Evolutionary conservation across 2,888 invertebrate genomes (phyloP).

Genomic region (Boloria selene): DNA sequence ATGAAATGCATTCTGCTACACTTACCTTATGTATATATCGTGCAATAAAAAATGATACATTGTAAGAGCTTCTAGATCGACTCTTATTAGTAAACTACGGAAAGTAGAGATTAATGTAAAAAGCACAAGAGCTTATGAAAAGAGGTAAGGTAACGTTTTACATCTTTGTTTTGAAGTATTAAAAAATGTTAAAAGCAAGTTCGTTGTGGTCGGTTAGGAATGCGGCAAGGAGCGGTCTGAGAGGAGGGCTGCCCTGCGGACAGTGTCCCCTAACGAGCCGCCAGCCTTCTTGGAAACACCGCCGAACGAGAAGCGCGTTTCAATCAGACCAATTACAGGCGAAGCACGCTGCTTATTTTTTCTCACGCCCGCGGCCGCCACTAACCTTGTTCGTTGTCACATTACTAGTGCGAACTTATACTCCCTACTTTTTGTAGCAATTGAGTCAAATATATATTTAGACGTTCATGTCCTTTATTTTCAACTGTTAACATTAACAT

Average conservation of each 20-base stretch:
- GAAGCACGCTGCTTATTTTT: slow-evolving; percentile 66
- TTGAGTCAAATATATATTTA: slow-evolving; percentile 40
- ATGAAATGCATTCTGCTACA: slow-evolving; percentile 54
- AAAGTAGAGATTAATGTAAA: no score
- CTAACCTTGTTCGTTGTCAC: slow-evolving; percentile 47
- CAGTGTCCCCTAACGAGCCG: slow-evolving; percentile 73
- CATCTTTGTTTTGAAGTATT: background rate
- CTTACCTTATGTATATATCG: slow-evolving; percentile 28
- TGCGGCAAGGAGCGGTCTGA: slow-evolving; percentile 43
- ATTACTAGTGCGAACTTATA: slow-evolving; percentile 41
- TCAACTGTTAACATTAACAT: no score
- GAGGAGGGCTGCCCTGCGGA: slow-evolving; percentile 55
- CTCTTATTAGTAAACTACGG: no score
- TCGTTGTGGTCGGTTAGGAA: slow-evolving; percentile 39
- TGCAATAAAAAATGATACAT: background rate
- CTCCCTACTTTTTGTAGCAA: slow-evolving; percentile 50
- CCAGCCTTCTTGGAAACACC: slow-evolving; percentile 69
- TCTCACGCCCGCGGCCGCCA: slow-evolving; percentile 55
- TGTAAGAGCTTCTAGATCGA: background rate
- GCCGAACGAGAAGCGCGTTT: slow-evolving; percentile 71
- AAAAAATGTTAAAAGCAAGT: slow-evolving; percentile 27
- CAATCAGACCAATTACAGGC: slow-evolving; percentile 80
- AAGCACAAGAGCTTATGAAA: no score
- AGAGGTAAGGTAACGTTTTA: no score
- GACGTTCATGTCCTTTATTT: no score